These are phyloP conservation scores for Meteorus sp. DNA, from an alignment of 1,140 invertebrate species.

Conservation along the genomic window DNA sequence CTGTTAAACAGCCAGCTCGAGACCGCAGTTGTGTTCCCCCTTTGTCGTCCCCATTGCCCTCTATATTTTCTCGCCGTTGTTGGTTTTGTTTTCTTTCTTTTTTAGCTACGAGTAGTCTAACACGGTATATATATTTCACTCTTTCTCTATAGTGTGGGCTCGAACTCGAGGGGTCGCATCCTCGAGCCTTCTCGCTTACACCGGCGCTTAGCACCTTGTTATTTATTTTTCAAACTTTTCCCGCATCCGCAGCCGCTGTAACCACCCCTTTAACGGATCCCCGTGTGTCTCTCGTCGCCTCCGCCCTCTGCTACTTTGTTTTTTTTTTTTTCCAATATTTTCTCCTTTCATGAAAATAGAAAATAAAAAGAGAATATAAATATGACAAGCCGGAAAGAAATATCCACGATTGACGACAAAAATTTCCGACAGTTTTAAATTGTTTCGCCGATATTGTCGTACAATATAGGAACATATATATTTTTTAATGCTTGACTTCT, in stretches of 20 bases:
- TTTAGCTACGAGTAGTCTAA: slow-evolving; percentile 32
- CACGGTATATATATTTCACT: too few relatives aligned
- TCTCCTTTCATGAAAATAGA: background rate
- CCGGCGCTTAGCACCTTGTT: slow-evolving; percentile 54
- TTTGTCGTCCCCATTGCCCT: slow-evolving; percentile 13
- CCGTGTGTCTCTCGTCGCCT: background rate
- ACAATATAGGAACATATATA: too few relatives aligned
- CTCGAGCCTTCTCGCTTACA: slow-evolving; percentile 32
- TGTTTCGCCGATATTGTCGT: slow-evolving; percentile 13
- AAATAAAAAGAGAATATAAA: background rate
- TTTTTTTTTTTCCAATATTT: background rate
- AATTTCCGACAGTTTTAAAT: slow-evolving; percentile 12
- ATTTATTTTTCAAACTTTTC: slow-evolving; percentile 57
- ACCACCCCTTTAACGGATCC: background rate
- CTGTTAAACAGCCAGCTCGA: slow-evolving; percentile 58
- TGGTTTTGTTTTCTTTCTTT: slow-evolving; percentile 22
- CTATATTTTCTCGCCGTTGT: slow-evolving; percentile 7
- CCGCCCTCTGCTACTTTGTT: background rate
- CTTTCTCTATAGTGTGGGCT: too few relatives aligned
- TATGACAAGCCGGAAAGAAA: background rate
- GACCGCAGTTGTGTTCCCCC: slow-evolving; percentile 45
- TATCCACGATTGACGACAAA: background rate
- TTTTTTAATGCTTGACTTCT: too few relatives aligned
- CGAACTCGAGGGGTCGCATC: slow-evolving; percentile 30
- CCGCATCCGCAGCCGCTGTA: background rate